phyloP scores from a whole-genome alignment of 2,888 invertebrate species.

The Protophormia terraenovae region DNA sequence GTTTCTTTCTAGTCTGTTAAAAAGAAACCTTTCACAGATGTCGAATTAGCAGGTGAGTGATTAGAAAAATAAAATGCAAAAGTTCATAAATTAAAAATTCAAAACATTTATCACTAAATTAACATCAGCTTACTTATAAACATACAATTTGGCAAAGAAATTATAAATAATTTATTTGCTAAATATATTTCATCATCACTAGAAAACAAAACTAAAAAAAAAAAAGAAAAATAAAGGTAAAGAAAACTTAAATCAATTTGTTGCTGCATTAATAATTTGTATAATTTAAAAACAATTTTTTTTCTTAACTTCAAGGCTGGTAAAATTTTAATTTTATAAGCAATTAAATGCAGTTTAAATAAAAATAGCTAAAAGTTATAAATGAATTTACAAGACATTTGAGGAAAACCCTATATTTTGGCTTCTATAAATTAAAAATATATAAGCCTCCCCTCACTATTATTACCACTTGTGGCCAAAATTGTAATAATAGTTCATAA shows the following conservation, averaged over 20 bases:
- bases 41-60: slow-evolving; percentile 80
- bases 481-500: background rate
- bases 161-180: background rate
- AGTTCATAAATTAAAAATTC: background rate
- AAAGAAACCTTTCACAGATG: slow-evolving; percentile 81
- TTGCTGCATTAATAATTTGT: background rate
- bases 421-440: no score
- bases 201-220: background rate
- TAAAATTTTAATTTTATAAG: background rate
- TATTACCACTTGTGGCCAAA: background rate
- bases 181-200: background rate
- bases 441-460: no score
- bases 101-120: background rate
- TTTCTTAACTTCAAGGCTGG: background rate
- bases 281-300: background rate
- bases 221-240: background rate
- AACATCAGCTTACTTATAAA: background rate
- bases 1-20: slow-evolving; percentile 78
- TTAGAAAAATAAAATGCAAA: background rate
- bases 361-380: background rate
- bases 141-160: slow-evolving; percentile 20
- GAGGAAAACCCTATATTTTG: background rate
- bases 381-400: background rate
- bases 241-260: background rate
- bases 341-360: background rate